Conservation (phyloP, 2,888 invertebrate genomes). For the Atethmia centrago region DNA sequence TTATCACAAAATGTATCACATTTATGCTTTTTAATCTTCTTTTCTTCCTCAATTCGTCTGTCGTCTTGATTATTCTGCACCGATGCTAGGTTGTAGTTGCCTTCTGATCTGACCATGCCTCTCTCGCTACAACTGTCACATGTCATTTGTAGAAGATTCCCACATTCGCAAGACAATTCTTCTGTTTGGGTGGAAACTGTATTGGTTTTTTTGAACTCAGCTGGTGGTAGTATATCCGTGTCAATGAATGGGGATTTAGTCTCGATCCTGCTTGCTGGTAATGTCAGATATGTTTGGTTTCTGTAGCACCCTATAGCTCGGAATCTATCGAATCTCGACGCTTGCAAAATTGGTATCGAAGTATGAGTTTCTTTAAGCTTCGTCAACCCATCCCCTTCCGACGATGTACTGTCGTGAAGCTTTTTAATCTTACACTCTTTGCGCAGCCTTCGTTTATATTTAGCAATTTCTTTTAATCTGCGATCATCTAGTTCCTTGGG, state of each 20-base stretch:
- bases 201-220: conserved; percentile 81
- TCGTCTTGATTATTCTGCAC: conserved; percentile 63
- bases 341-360: conserved; percentile 88
- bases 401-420: conserved; percentile 85
- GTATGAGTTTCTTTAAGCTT: conserved; percentile 82
- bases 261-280: conserved; percentile 84
- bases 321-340: conserved; percentile 86
- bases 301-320: conserved; percentile 87
- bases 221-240: conserved; percentile 74
- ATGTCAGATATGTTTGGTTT: conserved; percentile 86
- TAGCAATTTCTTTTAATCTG: conserved; percentile 86
- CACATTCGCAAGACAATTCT: conserved; percentile 82
- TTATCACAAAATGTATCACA: conserved; percentile 83
- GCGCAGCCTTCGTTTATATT: conserved; percentile 84
- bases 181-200: conserved; percentile 86
- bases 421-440: conserved; percentile 86
- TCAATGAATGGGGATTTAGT: conserved; percentile 83
- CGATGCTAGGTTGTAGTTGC: conserved; percentile 78
- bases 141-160: conserved; percentile 73
- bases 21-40: conserved; percentile 85
- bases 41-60: conserved; percentile 78
- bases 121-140: conserved; percentile 75
- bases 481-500: conserved; percentile 83
- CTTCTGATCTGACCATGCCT: conserved; percentile 86
- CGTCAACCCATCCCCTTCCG: conserved; percentile 80